Conservation (phyloP, 53 echinoderm and acorn worm genomes). For the Echinometra lucunter region DNA sequence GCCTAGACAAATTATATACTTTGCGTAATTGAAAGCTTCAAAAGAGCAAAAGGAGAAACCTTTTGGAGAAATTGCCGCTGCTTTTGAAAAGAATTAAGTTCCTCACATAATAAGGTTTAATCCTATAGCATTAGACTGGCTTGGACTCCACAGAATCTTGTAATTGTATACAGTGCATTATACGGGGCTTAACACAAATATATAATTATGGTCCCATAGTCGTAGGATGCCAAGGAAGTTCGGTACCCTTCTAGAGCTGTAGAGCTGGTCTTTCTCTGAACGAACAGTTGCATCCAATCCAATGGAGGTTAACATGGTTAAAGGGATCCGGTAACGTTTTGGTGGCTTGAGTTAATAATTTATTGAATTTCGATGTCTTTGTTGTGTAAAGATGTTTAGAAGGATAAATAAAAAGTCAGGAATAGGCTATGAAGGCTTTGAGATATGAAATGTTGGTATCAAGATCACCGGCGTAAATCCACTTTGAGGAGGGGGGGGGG, state of each 20-base stretch:
- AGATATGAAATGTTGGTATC: too few species aligned
- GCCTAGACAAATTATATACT: neutral
- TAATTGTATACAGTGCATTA: neutral
- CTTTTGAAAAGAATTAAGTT: neutral
- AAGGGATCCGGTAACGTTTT: too few species aligned
- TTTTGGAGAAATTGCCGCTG: neutral
- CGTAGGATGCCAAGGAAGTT: neutral
- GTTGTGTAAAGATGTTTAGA: too few species aligned
- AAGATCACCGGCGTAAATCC: too few species aligned
- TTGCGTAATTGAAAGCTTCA: neutral
- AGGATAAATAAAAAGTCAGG: too few species aligned
- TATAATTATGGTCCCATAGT: neutral
- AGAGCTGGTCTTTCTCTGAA: neutral
- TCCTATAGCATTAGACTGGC: neutral
- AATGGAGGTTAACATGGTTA: too few species aligned
- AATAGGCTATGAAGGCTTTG: too few species aligned
- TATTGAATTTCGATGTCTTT: too few species aligned
- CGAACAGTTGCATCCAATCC: neutral
- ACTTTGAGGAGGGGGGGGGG: too few species aligned
- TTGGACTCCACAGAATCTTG: neutral
- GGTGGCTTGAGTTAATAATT: too few species aligned
- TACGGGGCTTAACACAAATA: constrained; percentile 2
- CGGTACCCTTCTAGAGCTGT: too few species aligned
- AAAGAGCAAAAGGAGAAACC: neutral
- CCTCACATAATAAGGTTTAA: neutral